phyloP scores from a whole-genome alignment of 2,113 vertebrate genomes.

The Anoplopoma fimbria region DNA sequence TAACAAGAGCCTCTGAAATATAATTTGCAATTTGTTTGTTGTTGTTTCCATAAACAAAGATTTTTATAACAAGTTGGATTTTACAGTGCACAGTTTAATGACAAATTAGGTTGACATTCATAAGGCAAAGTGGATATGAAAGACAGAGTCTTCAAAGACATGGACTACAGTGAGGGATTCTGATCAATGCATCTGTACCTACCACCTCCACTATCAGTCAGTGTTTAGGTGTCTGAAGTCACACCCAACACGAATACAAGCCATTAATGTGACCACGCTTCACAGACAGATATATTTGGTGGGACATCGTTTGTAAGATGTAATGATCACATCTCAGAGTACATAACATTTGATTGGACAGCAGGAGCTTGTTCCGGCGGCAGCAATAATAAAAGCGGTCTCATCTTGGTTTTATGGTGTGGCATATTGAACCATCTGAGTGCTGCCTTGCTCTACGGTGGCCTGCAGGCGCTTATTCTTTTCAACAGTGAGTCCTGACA shows the following conservation, averaged over 20 bases:
- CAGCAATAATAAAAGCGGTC: slow-evolving; percentile 77
- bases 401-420: slow-evolving; percentile 81
- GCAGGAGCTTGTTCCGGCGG: slow-evolving; percentile 70
- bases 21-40: slow-evolving; percentile 12
- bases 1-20: background rate
- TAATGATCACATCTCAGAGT: slow-evolving; percentile 76
- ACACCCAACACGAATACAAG: slow-evolving; percentile 68
- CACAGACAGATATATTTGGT: slow-evolving; percentile 66
- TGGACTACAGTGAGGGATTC: background rate
- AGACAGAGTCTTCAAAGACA: background rate
- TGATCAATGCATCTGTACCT: slow-evolving; percentile 29
- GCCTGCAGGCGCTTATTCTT: slow-evolving; percentile 75
- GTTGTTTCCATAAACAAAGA: background rate
- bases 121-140: background rate
- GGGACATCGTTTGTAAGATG: slow-evolving; percentile 73
- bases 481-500: slow-evolving; percentile 74
- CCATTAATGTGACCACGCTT: slow-evolving; percentile 52
- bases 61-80: background rate
- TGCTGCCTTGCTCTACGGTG: slow-evolving; percentile 67
- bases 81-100: background rate
- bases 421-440: slow-evolving; percentile 82
- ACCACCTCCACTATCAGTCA: slow-evolving; percentile 40
- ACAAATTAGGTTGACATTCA: background rate
- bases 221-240: slow-evolving; percentile 50
- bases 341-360: slow-evolving; percentile 76